phyloP scores from a whole-genome alignment of 2,113 vertebrate species.

The Falco punctatus region DNA sequence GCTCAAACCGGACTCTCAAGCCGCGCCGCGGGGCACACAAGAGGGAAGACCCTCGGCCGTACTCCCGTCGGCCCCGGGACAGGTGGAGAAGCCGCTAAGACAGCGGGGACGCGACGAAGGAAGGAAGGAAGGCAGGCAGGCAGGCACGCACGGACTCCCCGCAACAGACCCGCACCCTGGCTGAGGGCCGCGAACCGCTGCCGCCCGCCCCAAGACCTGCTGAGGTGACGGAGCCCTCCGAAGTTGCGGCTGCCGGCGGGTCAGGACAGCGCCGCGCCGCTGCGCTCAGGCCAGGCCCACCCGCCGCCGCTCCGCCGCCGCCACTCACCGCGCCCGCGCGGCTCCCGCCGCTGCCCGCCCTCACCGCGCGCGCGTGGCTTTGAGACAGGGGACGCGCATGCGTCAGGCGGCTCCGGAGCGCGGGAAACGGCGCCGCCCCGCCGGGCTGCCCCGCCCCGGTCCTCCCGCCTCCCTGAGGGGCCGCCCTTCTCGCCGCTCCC shows the following conservation, averaged over 20 bases:
- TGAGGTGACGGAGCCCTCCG: not conserved
- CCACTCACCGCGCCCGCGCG: not conserved
- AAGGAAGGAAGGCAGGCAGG: not conserved
- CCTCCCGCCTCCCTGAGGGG: accelerated
- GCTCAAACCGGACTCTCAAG: not conserved
- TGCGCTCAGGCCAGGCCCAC: not conserved
- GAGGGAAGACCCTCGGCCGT: not conserved
- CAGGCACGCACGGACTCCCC: too few relatives aligned
- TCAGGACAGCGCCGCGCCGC: too few relatives aligned
- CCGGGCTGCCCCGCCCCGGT: not conserved
- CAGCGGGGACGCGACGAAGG: not conserved
- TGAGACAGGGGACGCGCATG: too few relatives aligned
- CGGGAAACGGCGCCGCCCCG: too few relatives aligned
- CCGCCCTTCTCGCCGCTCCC: too few relatives aligned
- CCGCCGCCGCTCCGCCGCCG: too few relatives aligned
- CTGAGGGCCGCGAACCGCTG: not conserved
- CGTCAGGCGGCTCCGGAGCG: too few relatives aligned
- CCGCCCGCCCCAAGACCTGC: not conserved
- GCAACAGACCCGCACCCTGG: not conserved
- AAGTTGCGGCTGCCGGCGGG: accelerated
- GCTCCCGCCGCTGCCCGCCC: too few relatives aligned
- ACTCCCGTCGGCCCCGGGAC: not conserved
- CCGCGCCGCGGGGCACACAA: not conserved
- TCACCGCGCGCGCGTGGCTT: too few relatives aligned
- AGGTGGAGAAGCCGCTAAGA: not conserved